Percentiles rank a stretch among this genome's conserved stretches.
These are phyloP conservation scores for Bos indicus DNA, from an alignment of 2,113 vertebrate species.

Conservation along the genomic window DNA sequence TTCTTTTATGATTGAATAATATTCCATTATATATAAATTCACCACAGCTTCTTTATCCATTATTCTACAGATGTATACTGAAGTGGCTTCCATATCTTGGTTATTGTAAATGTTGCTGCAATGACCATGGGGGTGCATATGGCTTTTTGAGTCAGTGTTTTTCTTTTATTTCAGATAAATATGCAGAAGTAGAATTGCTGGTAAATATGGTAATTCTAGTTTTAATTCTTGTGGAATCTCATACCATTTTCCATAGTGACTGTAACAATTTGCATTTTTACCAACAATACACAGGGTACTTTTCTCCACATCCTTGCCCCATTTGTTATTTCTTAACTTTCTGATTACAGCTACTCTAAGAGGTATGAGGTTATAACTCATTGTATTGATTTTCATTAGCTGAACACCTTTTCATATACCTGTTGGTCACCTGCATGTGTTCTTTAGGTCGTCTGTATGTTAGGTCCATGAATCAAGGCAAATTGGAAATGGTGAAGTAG, in stretches of 20 bases:
- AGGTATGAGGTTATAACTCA: neutral
- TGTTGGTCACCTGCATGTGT: neutral
- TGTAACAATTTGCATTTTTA: neutral
- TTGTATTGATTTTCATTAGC: neutral
- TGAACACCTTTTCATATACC: neutral
- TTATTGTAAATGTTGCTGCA: neutral
- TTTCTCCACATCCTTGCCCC: neutral
- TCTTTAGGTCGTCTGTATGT: neutral
- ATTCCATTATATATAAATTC: neutral
- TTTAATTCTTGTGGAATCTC: neutral
- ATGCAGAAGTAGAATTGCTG: neutral
- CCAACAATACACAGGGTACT: neutral
- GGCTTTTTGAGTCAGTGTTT: neutral
- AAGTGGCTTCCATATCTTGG: neutral
- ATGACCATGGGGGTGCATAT: neutral
- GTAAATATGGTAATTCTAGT: neutral
- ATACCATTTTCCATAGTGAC: neutral
- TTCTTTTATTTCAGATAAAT: neutral
- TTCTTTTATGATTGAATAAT: neutral
- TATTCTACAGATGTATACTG: neutral
- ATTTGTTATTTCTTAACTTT: neutral
- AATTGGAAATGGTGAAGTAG: neutral
- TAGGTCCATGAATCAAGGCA: neutral
- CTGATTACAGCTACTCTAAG: neutral
- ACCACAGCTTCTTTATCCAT: neutral